These are phyloP conservation scores for human (Homo sapiens) DNA, from an alignment of 2,113 vertebrate species.

Conservation along the genomic window GRCh38 chr14:94994501-94995000, in stretches of 20 bases:
- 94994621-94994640: too few species aligned
- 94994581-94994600: not conserved
- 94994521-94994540: not conserved
- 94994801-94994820: not conserved
- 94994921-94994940: not conserved
- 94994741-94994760: not conserved
- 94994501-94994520: not conserved
- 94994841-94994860: not conserved
- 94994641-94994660: not conserved
- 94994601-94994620: not conserved
- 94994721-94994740: not conserved
- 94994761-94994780: not conserved
- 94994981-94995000: not conserved
- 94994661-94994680: not conserved
- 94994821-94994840: accelerated
- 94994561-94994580: not conserved
- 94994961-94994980: not conserved
- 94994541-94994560: not conserved
- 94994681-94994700: not conserved
- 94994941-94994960: not conserved
- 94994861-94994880: not conserved
- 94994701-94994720: not conserved
- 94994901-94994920: not conserved
- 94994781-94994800: not conserved
- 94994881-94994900: not conserved